These are phyloP conservation scores for Druon quercuslanigerum DNA, from an alignment of 1,140 invertebrate species.

Conservation along the genomic window DNA sequence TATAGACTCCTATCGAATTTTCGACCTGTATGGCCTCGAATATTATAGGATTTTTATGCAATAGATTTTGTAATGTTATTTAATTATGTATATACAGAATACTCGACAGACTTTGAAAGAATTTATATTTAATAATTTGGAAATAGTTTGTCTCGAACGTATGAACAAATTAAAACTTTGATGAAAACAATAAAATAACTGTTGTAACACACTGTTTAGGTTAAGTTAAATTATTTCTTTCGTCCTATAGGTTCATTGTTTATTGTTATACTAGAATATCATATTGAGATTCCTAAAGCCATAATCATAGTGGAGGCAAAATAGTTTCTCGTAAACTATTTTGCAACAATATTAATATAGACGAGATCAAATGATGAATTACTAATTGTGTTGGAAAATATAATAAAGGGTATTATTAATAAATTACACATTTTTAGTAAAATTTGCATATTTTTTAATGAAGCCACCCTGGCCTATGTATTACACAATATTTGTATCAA, in stretches of 20 bases:
- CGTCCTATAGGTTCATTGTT: neutral
- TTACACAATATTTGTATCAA: too few species aligned
- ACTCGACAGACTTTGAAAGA: too few species aligned
- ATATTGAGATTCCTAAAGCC: conserved; percentile 9
- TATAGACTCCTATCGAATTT: neutral
- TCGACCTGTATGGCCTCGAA: neutral
- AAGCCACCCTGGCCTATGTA: too few species aligned
- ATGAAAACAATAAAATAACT: too few species aligned
- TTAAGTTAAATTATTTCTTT: conserved; percentile 19
- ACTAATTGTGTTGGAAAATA: neutral
- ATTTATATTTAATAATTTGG: too few species aligned
- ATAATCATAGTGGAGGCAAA: neutral
- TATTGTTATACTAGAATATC: conserved; percentile 19
- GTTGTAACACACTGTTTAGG: neutral
- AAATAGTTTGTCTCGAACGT: too few species aligned
- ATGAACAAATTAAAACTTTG: too few species aligned
- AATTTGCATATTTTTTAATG: too few species aligned
- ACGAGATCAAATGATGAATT: conserved; percentile 13
- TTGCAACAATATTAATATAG: conserved; percentile 2
- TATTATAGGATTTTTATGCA: neutral
- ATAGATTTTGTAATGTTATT: too few species aligned
- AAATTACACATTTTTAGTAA: conserved; percentile 16
- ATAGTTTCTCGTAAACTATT: neutral
- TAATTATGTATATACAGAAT: too few species aligned
- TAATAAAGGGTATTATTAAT: conserved; percentile 13